Evolutionary conservation across 2,888 invertebrate species (phyloP).

Genomic region (Synanthedon vespiformis): DNA sequence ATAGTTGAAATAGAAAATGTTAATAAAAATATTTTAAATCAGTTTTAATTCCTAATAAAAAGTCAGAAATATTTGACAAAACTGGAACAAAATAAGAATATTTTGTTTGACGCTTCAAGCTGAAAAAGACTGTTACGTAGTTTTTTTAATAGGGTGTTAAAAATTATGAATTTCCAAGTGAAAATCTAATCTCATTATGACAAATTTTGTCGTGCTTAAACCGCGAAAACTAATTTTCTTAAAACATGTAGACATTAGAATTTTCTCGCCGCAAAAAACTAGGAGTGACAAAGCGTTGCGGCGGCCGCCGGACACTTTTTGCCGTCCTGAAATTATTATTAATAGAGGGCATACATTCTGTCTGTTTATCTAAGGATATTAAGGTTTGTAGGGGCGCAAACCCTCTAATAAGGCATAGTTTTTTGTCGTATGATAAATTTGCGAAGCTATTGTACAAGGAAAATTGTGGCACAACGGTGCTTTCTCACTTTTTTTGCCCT

Average conservation of each 20-base stretch:
- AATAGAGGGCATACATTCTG: constrained; percentile 55
- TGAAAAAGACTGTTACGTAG: too few relatives aligned
- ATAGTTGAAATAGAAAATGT: too few relatives aligned
- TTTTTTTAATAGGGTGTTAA: too few relatives aligned
- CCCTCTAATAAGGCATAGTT: constrained; percentile 58
- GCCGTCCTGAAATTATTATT: constrained; percentile 57
- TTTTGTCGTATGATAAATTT: constrained; percentile 46
- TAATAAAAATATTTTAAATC: too few relatives aligned
- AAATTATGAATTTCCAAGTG: too few relatives aligned
- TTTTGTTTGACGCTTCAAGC: too few relatives aligned
- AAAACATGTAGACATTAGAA: constrained; percentile 30
- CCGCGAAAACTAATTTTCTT: constrained; percentile 39
- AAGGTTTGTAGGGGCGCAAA: constrained; percentile 34
- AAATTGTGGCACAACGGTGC: constrained; percentile 2
- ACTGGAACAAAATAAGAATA: too few relatives aligned
- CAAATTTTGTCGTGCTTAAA: not conserved
- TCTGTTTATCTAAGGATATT: constrained; percentile 53
- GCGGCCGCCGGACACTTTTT: constrained; percentile 33
- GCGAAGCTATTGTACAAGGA: constrained; percentile 25
- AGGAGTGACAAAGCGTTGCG: constrained; percentile 6
- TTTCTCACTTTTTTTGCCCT: not conserved
- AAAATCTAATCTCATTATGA: too few relatives aligned
- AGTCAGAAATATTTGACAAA: too few relatives aligned
- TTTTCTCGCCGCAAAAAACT: constrained; percentile 9
- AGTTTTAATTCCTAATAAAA: too few relatives aligned